Evolutionary conservation across 2,888 invertebrate species (phyloP).

Genomic region (Clivina fossor): DNA sequence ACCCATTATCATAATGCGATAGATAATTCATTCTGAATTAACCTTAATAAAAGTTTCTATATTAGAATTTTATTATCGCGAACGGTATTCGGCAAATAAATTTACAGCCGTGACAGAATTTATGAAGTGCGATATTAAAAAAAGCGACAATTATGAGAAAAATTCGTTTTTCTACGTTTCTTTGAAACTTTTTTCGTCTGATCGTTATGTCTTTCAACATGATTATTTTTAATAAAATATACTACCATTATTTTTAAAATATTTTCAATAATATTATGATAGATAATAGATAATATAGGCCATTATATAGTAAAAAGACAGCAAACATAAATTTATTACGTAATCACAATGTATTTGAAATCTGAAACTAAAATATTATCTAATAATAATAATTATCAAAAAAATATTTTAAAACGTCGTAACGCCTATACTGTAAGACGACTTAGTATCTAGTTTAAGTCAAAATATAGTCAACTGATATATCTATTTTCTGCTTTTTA

Average conservation of each 20-base stretch:
- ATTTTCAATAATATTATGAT: too few relatives aligned
- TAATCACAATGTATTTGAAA: too few relatives aligned
- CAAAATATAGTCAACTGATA: too few relatives aligned
- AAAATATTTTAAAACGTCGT: too few relatives aligned
- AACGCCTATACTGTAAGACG: too few relatives aligned
- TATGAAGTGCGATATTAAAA: constrained; percentile 24
- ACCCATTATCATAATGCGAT: constrained; percentile 2
- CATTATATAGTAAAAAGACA: too few relatives aligned
- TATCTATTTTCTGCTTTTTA: too few relatives aligned
- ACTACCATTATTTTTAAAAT: not conserved
- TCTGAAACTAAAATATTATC: too few relatives aligned
- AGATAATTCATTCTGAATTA: constrained; percentile 27
- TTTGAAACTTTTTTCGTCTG: not conserved
- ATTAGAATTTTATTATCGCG: constrained; percentile 32
- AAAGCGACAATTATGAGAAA: not conserved
- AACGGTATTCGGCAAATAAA: constrained; percentile 19
- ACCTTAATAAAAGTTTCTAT: constrained; percentile 29
- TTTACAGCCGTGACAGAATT: constrained; percentile 26
- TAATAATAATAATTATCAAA: too few relatives aligned
- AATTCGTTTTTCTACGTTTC: not conserved
- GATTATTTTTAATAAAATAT: not conserved
- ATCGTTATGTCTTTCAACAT: not conserved
- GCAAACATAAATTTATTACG: too few relatives aligned
- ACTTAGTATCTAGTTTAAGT: too few relatives aligned
- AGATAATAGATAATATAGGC: too few relatives aligned